These are phyloP conservation scores for Sminthurides aquaticus DNA, from an alignment of 2,888 invertebrate species.

Conservation along the genomic window DNA sequence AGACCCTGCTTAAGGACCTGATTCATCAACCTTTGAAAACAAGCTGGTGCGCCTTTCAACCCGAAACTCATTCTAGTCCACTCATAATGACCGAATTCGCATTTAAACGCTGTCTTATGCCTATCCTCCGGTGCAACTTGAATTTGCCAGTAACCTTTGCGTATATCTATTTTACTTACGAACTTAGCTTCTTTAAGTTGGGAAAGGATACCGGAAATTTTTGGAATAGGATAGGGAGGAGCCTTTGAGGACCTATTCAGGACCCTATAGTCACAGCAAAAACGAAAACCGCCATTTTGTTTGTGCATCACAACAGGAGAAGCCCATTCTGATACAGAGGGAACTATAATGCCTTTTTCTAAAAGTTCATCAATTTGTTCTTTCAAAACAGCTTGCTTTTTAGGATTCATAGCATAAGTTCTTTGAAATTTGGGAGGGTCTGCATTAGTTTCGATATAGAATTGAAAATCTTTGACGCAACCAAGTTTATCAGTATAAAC, in stretches of 20 bases:
- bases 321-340: neutral
- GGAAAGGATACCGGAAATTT: neutral
- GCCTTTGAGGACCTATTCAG: neutral
- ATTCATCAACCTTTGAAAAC: constrained; percentile 43
- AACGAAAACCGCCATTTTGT: neutral
- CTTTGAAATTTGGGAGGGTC: neutral
- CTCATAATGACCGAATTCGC: constrained; percentile 43
- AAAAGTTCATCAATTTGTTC: neutral
- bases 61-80: constrained; percentile 32
- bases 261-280: neutral
- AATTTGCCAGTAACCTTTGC: constrained; percentile 45
- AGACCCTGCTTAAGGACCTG: constrained; percentile 6
- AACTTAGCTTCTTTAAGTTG: constrained; percentile 30
- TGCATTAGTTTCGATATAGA: neutral
- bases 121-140: constrained; percentile 37
- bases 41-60: constrained; percentile 43
- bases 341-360: neutral
- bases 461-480: neutral
- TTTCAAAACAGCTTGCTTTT: neutral
- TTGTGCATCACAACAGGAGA: neutral
- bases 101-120: constrained; percentile 44
- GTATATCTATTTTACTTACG: constrained; percentile 44
- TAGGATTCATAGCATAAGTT: neutral
- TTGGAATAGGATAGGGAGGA: neutral
- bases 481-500: neutral